Evolutionary conservation across 2,888 invertebrate species (phyloP).

Genomic region (Sarcophaga subvicina): DNA sequence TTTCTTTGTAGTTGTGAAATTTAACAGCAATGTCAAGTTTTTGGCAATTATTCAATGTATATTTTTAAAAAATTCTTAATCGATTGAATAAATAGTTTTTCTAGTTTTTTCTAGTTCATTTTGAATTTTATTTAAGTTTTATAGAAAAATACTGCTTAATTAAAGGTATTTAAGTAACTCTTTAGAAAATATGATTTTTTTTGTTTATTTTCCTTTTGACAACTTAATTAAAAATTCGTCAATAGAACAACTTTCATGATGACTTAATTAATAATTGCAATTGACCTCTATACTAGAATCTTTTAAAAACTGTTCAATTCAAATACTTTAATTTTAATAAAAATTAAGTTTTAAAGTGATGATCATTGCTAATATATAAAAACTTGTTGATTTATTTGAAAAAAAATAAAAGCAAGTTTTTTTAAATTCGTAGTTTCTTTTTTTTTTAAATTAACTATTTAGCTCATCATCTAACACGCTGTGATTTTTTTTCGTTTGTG

Average conservation of each 20-base stretch:
- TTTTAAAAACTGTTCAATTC: slow-evolving; percentile 71
- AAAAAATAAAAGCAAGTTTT: slow-evolving; percentile 71
- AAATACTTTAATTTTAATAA: slow-evolving; percentile 70
- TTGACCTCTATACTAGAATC: too few relatives aligned
- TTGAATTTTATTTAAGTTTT: neutral
- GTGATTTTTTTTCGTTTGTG: slow-evolving; percentile 51
- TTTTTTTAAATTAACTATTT: slow-evolving; percentile 60
- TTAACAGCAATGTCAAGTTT: slow-evolving; percentile 58
- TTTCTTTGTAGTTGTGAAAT: slow-evolving; percentile 35
- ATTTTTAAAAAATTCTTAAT: slow-evolving; percentile 37
- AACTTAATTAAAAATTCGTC: neutral
- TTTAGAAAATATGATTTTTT: neutral
- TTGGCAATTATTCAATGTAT: slow-evolving; percentile 64
- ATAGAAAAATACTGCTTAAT: too few relatives aligned
- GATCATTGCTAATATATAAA: slow-evolving; percentile 13
- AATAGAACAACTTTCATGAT: neutral
- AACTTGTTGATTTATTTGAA: slow-evolving; percentile 72
- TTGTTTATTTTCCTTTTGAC: neutral
- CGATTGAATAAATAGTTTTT: slow-evolving; percentile 14
- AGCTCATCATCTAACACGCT: slow-evolving; percentile 61
- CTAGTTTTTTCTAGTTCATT: neutral
- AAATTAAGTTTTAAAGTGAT: slow-evolving; percentile 38
- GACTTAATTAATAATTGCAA: neutral
- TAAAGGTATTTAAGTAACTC: neutral
- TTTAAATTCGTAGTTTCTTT: slow-evolving; percentile 67